Evolutionary conservation across 1,140 invertebrate genomes (phyloP), one percentile per base, ranked within the genome.

Genomic region (Drusus annulatus): DNA sequence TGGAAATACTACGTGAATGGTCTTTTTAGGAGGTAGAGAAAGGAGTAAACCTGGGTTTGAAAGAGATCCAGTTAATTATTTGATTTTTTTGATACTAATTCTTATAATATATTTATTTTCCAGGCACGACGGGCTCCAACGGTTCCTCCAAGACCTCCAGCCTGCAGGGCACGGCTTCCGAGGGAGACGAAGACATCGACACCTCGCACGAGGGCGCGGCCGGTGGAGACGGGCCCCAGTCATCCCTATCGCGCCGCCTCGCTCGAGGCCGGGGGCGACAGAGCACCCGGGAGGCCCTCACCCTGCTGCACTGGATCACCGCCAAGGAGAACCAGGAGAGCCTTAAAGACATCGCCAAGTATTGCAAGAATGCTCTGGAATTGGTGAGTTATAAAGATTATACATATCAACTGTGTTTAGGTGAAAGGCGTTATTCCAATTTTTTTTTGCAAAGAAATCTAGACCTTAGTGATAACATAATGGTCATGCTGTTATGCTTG

Each of bases 221-320:
- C 16, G 84, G 76, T 8, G 45, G 0, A 7, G 31, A 36, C 6
- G 45, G 50, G 45, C 31, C 17, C 17, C 58, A 0, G 28, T 6
- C n/a, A 7, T 56, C 36, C 54, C 69, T 68, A 10, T 75, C 31
- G 6, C 58, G 56, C 25, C 19, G 51, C 1, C 54, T 31, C 19
- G 71, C 54, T 77, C 28, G 79, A 5, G 84, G 80, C 19, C 84
- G 78, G 45, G 76, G 62, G 62, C 82, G 79, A 15, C 84, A 86
- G 17, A 87, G 87, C 63, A 87, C 81, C 62, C 88, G 87, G 51
- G 88, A 90, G 45, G 86, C 88, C 8, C 85, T 91, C 0, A 93
- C 92, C 50, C 85, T 97, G 0, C 86, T 96, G 36, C 93, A 96
- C 81, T 98, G 96, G 96, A 96, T 97, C 23, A 92, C 93, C 13